phyloP scores from a whole-genome alignment of 2,888 invertebrate species.

The Nemotelus pantherinus region DNA sequence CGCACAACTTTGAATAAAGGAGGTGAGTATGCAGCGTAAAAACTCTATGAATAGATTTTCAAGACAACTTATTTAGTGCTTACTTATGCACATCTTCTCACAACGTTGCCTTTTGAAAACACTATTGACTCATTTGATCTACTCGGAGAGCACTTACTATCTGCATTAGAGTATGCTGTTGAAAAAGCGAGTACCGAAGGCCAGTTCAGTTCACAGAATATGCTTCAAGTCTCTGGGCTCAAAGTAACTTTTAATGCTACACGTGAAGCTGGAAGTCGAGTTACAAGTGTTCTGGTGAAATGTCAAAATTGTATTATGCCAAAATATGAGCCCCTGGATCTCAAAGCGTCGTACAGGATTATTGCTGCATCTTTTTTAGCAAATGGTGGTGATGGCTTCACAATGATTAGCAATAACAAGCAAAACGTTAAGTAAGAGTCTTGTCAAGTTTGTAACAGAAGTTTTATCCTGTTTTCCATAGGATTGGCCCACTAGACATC shows the following conservation, averaged over 20 bases:
- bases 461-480: slow-evolving; percentile 43
- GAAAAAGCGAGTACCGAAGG: slow-evolving; percentile 60
- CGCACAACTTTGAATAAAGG: slow-evolving; percentile 74
- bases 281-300: slow-evolving; percentile 68
- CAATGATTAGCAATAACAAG: slow-evolving; percentile 63
- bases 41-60: slow-evolving; percentile 48
- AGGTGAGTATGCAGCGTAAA: slow-evolving; percentile 63
- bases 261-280: slow-evolving; percentile 69
- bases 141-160: slow-evolving; percentile 71
- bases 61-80: slow-evolving; percentile 68
- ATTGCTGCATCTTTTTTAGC: slow-evolving; percentile 71
- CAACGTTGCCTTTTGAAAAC: slow-evolving; percentile 81
- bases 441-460: neutral
- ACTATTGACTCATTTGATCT: slow-evolving; percentile 76
- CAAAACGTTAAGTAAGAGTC: slow-evolving; percentile 59
- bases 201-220: slow-evolving; percentile 66
- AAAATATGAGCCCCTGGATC: slow-evolving; percentile 69
- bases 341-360: slow-evolving; percentile 70
- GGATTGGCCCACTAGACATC: slow-evolving; percentile 58
- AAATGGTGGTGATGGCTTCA: slow-evolving; percentile 77
- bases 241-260: slow-evolving; percentile 68
- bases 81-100: slow-evolving; percentile 75
- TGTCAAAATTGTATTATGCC: slow-evolving; percentile 75
- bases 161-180: slow-evolving; percentile 71
- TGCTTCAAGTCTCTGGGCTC: slow-evolving; percentile 71